Percentiles rank a stretch among this genome's conserved stretches.
These are phyloP conservation scores for Pomatostomus ruficeps DNA, from an alignment of 2,113 vertebrate genomes.

Conservation along the genomic window DNA sequence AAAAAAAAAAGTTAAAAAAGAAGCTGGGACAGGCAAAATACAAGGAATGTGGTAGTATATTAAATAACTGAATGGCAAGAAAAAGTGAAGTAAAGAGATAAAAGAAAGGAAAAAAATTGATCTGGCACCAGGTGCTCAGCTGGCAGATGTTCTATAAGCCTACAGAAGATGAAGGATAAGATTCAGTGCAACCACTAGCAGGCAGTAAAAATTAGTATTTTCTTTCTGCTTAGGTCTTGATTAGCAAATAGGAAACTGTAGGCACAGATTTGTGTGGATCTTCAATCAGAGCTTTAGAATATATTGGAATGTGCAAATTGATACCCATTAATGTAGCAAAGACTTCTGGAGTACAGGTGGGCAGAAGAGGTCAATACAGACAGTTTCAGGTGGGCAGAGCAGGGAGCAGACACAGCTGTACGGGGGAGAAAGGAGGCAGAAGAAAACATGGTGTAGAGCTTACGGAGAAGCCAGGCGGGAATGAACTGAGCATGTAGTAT, in stretches of 20 bases:
- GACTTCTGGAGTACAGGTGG: neutral
- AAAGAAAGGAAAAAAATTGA: neutral
- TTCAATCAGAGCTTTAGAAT: neutral
- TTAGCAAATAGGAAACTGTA: neutral
- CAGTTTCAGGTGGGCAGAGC: neutral
- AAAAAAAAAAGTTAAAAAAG: neutral
- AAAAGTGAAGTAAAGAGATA: neutral
- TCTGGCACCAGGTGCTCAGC: neutral
- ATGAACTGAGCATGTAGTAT: neutral
- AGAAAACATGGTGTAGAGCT: neutral
- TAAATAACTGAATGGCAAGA: neutral
- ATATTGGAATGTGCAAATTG: neutral
- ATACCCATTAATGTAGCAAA: neutral
- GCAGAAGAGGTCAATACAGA: neutral
- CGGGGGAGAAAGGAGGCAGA: neutral
- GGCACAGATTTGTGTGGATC: neutral
- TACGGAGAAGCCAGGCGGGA: neutral
- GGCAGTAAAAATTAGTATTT: slow-evolving; percentile 46
- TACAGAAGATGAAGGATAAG: neutral
- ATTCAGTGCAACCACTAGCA: slow-evolving; percentile 44
- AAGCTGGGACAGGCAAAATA: neutral
- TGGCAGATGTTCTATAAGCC: neutral
- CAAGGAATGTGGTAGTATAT: neutral
- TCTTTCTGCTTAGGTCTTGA: neutral
- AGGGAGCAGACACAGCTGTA: neutral